Evolutionary conservation across 1,140 invertebrate genomes (phyloP).

Genomic region (Solenopsis invicta): DNA sequence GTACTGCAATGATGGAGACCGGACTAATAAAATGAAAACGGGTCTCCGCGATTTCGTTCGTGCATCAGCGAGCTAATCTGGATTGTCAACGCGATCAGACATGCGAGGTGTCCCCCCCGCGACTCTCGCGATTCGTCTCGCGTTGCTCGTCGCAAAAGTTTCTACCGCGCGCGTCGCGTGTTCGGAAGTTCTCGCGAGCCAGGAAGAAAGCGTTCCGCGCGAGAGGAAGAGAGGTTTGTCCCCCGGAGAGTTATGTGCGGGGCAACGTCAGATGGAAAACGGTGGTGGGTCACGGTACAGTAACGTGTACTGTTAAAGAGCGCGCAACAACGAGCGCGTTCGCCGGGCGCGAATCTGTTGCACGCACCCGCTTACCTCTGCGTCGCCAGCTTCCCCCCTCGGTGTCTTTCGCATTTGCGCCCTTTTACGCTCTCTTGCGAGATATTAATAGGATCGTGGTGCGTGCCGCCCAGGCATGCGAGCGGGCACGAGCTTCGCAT

Average conservation of each 20-base stretch:
- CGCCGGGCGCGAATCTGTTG: slow-evolving; percentile 73
- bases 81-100: slow-evolving; percentile 24
- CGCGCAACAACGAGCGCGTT: slow-evolving; percentile 36
- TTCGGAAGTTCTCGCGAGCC: slow-evolving; percentile 22
- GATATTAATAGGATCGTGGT: slow-evolving; percentile 73
- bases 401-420: slow-evolving; percentile 17
- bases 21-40: slow-evolving; percentile 31
- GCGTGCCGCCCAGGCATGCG: slow-evolving; percentile 58
- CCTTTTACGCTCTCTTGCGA: slow-evolving; percentile 60
- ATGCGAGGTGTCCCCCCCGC: not conserved
- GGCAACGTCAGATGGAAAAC: slow-evolving; percentile 79
- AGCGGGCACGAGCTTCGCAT: slow-evolving; percentile 64
- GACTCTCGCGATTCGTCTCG: not conserved
- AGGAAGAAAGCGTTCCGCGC: slow-evolving; percentile 40
- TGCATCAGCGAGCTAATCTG: slow-evolving; percentile 11
- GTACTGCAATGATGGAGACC: not conserved
- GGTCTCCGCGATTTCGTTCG: not conserved
- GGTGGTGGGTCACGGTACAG: slow-evolving; percentile 80
- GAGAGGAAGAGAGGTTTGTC: slow-evolving; percentile 51
- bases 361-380: slow-evolving; percentile 56
- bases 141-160: slow-evolving; percentile 7
- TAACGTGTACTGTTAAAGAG: slow-evolving; percentile 82
- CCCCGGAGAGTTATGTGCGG: slow-evolving; percentile 16
- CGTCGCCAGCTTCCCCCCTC: not conserved
- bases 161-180: not conserved